phyloP scores from a whole-genome alignment of 2,797 vertebrate species.

The Denticeps clupeoides region DNA sequence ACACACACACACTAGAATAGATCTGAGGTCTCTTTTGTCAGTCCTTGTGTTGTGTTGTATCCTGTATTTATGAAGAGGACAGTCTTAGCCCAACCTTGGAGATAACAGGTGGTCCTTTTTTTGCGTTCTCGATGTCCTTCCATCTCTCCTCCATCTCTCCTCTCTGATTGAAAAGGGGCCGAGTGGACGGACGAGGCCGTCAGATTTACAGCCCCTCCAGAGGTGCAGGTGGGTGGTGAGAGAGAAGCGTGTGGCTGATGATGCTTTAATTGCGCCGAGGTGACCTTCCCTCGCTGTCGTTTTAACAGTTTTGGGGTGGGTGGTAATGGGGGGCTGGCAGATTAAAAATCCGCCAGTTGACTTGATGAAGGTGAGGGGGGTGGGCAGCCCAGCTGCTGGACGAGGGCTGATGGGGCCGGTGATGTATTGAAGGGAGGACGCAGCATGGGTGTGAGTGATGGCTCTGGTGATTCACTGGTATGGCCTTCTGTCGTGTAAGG shows the following conservation, averaged over 20 bases:
- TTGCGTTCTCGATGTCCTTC: no score
- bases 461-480: constrained; percentile 18
- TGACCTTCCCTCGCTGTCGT: constrained; percentile 77
- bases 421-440: constrained; percentile 30
- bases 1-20: not conserved
- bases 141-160: no score
- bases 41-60: not conserved
- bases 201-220: constrained; percentile 68
- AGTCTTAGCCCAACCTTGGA: not conserved
- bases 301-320: constrained; percentile 29
- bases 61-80: not conserved
- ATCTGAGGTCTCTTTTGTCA: not conserved
- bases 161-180: not conserved
- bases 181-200: constrained; percentile 25
- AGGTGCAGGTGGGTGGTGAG: constrained; percentile 2
- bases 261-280: constrained; percentile 80
- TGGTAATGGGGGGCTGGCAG: constrained; percentile 33
- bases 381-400: constrained; percentile 37
- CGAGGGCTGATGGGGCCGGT: constrained; percentile 23
- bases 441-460: constrained; percentile 32
- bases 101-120: no score
- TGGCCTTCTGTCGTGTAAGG: constrained; percentile 8
- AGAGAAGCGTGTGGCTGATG: constrained; percentile 56
- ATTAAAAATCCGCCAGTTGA: not conserved
- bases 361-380: constrained; percentile 32